phyloP scores from a whole-genome alignment of 2,113 vertebrate genomes.

The Pedetes capensis region DNA sequence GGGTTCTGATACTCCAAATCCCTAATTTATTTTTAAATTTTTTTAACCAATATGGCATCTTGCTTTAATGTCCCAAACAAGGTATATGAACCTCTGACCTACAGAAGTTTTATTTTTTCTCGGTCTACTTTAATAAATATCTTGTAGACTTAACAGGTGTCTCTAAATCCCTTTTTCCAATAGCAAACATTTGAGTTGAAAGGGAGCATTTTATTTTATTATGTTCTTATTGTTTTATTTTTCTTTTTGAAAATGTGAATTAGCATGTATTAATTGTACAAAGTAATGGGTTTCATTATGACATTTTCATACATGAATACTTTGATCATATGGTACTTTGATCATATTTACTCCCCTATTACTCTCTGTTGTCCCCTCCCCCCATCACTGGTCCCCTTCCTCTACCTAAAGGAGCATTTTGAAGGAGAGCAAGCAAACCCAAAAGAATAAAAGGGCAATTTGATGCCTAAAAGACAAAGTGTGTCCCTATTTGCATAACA shows the following conservation, averaged over 20 bases:
- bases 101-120: background rate
- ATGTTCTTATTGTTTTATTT: background rate
- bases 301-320: background rate
- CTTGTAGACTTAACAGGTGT: conserved; percentile 39
- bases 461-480: conserved; percentile 78
- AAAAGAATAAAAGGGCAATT: conserved; percentile 77
- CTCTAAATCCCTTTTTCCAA: conserved; percentile 38
- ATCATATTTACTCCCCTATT: background rate
- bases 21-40: conserved; percentile 61
- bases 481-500: conserved; percentile 84
- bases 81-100: background rate
- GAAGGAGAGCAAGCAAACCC: conserved; percentile 57
- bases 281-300: background rate
- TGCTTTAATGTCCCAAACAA: background rate
- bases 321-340: background rate
- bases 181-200: conserved; percentile 46
- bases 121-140: background rate
- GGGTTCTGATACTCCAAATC: conserved; percentile 45
- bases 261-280: background rate
- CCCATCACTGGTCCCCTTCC: background rate
- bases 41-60: conserved; percentile 4
- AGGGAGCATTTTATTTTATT: conserved; percentile 3
- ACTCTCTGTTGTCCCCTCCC: background rate
- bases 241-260: background rate
- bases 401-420: conserved; percentile 39